These are phyloP conservation scores for Enteromius trimaculatus DNA, from an alignment of 2,797 vertebrate species.

Conservation along the genomic window DNA sequence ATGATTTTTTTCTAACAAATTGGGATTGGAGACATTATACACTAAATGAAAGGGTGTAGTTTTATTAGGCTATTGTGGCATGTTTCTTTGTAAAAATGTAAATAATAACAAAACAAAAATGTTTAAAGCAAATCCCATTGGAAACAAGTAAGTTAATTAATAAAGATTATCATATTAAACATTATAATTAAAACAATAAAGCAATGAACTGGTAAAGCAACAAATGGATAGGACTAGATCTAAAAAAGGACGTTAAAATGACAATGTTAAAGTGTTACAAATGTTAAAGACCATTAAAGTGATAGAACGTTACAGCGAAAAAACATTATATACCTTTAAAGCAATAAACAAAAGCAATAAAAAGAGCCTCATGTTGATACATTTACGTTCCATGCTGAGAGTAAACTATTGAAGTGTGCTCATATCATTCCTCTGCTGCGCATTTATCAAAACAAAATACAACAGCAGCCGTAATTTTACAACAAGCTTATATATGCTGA, in stretches of 20 bases:
- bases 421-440: not conserved
- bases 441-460: not conserved
- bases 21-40: too few relatives aligned
- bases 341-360: not conserved
- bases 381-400: not conserved
- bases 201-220: not conserved
- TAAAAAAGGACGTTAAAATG: too few relatives aligned
- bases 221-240: not conserved
- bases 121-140: too few relatives aligned
- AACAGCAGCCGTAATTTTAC: constrained; percentile 7
- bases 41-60: too few relatives aligned
- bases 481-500: constrained; percentile 7
- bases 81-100: too few relatives aligned
- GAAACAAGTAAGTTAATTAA: too few relatives aligned
- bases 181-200: not conserved
- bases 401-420: not conserved
- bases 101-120: too few relatives aligned
- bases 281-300: too few relatives aligned
- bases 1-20: too few relatives aligned
- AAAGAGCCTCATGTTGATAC: not conserved
- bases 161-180: too few relatives aligned
- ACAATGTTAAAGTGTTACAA: too few relatives aligned
- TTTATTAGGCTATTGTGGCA: too few relatives aligned
- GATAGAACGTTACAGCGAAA: not conserved
- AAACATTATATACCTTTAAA: not conserved